Conservation (phyloP, 2,888 invertebrate species). For the Pharmacophagus antenor region DNA sequence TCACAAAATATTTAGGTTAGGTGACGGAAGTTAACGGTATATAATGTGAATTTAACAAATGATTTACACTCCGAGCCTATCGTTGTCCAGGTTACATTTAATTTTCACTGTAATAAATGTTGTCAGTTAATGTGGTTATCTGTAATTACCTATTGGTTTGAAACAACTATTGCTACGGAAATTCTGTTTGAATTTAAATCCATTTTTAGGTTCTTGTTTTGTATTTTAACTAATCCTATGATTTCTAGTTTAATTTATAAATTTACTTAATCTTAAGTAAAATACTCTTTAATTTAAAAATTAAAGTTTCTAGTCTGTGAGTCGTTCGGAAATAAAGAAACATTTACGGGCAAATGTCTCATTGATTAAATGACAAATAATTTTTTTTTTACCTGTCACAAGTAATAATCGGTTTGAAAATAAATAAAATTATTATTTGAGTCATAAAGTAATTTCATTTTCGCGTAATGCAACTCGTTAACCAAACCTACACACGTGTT, state of each 20-base stretch:
- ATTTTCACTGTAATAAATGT: slow-evolving; percentile 17
- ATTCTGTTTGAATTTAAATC: background rate
- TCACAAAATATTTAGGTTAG: background rate
- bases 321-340: no score
- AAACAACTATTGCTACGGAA: slow-evolving; percentile 1
- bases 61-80: slow-evolving; percentile 11
- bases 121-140: slow-evolving; percentile 18
- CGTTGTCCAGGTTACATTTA: slow-evolving; percentile 18
- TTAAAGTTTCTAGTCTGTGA: no score
- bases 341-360: no score
- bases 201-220: background rate
- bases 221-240: background rate
- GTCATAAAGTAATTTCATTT: slow-evolving; percentile 9
- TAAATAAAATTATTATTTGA: background rate
- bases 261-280: no score
- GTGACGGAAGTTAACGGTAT: background rate
- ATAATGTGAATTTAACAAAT: slow-evolving; percentile 4
- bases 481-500: slow-evolving; percentile 21
- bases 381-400: no score
- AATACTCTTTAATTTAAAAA: no score
- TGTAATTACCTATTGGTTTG: slow-evolving; percentile 10
- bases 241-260: no score
- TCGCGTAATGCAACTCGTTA: background rate
- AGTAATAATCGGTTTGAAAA: background rate
- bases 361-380: no score